Conservation (phyloP, 2,888 invertebrate genomes). For the Beris morrisii region DNA sequence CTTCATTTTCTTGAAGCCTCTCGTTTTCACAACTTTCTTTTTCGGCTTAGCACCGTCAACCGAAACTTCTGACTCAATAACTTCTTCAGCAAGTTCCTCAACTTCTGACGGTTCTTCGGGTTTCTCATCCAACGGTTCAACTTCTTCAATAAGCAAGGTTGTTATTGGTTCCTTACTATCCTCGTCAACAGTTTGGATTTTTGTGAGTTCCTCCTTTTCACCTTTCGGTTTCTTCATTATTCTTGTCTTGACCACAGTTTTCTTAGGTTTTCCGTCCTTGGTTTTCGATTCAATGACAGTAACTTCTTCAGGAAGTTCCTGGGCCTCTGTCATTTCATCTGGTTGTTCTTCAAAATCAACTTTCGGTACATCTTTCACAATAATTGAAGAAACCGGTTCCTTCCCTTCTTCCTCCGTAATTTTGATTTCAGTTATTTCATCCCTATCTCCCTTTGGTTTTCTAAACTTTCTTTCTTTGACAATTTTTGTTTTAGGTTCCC, state of each 20-base stretch:
- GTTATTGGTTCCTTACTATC: conserved; percentile 50
- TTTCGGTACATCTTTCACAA: conserved; percentile 46
- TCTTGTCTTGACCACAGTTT: conserved; percentile 51
- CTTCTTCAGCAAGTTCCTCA: conserved; percentile 51
- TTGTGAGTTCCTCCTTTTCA: conserved; percentile 54
- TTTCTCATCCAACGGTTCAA: conserved; percentile 41
- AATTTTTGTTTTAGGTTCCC: conserved; percentile 13
- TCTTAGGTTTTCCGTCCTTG: conserved; percentile 48
- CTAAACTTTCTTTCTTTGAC: conserved; percentile 54
- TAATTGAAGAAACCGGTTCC: conserved; percentile 50
- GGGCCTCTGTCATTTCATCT: conserved; percentile 40
- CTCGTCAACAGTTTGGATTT: conserved; percentile 51
- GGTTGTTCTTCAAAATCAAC: conserved; percentile 29
- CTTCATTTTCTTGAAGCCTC: conserved; percentile 49
- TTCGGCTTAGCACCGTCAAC: conserved; percentile 48
- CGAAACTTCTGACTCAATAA: conserved; percentile 49
- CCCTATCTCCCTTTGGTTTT: conserved; percentile 53
- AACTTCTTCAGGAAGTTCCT: conserved; percentile 50
- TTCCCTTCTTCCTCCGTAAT: conserved; percentile 56
- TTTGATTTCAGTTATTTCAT: conserved; percentile 57
- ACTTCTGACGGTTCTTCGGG: conserved; percentile 33
- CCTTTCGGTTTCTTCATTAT: conserved; percentile 52
- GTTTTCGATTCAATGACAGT: conserved; percentile 47
- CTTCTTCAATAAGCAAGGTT: conserved; percentile 48
- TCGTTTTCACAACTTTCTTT: conserved; percentile 49